Conservation (phyloP, 2,113 vertebrate genomes). For the Axis porcinus region DNA sequence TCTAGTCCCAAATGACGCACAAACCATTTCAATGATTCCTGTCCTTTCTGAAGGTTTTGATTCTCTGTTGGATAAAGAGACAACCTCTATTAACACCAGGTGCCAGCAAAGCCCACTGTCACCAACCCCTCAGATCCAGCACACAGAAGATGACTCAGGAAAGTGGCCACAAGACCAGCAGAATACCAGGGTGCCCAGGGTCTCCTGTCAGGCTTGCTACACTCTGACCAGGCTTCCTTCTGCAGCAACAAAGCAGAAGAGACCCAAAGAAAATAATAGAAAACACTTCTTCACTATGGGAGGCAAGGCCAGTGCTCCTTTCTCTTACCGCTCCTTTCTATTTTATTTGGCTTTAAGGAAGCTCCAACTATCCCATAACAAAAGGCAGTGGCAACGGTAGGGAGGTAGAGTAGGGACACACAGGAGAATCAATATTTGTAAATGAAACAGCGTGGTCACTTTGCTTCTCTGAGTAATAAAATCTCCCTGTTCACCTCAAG, state of each 20-base stretch:
- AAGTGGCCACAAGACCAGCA: neutral
- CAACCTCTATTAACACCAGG: neutral
- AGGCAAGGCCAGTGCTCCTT: too few species aligned
- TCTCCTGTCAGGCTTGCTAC: rapidly evolving
- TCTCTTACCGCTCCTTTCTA: neutral
- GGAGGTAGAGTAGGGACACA: neutral
- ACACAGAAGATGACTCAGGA: neutral
- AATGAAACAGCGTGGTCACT: slow-evolving; percentile 45
- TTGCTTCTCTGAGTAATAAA: slow-evolving; percentile 42
- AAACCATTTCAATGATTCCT: neutral
- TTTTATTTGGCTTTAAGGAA: neutral
- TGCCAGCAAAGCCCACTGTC: neutral
- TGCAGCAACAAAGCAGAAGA: neutral
- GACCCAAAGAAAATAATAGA: neutral
- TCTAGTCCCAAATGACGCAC: neutral
- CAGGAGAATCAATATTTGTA: slow-evolving; percentile 65
- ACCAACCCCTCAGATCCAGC: neutral
- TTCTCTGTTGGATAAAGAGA: neutral
- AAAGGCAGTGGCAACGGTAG: neutral
- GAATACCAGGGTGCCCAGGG: neutral
- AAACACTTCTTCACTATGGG: neutral
- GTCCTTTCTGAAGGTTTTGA: neutral
- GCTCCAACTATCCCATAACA: neutral
- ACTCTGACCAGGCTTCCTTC: neutral
- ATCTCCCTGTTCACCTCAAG: slow-evolving; percentile 46